Base-by-base conservation (phyloP, 1,140 invertebrate genomes). In the Papilio polytes region DNA sequence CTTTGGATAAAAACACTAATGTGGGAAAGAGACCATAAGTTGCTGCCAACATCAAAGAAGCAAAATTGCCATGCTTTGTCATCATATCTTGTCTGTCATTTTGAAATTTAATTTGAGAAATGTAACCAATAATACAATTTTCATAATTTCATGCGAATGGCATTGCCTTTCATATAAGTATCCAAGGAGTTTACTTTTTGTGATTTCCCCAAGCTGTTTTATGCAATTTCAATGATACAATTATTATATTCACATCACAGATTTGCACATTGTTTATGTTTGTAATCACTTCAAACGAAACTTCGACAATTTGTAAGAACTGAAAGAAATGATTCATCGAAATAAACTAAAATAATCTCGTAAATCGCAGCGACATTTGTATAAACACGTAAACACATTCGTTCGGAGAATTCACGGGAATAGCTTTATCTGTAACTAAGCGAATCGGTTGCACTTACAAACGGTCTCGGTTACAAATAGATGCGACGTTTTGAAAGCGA, bases 381-480 rank as follows among this genome's bases (percentile, higher is more conserved):
- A 36, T 78, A 78, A 78, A 78, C 74, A 76, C 7, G 46, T 76
- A 76, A 76, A 76, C 79, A 80, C 74, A 48, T 80, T 51, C 53
- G 74, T 83, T 83, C 82, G 70, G 59, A 46, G 82, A 83, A 83
- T 77, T 66, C 80, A 78, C 79, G 70, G 80, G 79, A 83, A 83
- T 80, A 83, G 79, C 82, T 82, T 78, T 73, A 80, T 83, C 82
- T 80, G 78, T 80, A 80, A 44, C 82, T 81, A 83, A 81, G 78
- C 74, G 81, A 84, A 85, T 85, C 81, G 80, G 72, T 73, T 81
- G 80, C 72, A 79, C 74, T 78, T 79, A 84, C 66, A 73, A 76
- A 76, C 80, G 78, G 82, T 77, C 82, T 80, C 76, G 78, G 84
- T 82, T 82, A 86, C 84, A 84, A 85, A 87, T 86, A 84, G 85